Evolutionary conservation across 1,140 invertebrate species (phyloP), one percentile per base, ranked within the genome.

Genomic region (Oscheius sp.): DNA sequence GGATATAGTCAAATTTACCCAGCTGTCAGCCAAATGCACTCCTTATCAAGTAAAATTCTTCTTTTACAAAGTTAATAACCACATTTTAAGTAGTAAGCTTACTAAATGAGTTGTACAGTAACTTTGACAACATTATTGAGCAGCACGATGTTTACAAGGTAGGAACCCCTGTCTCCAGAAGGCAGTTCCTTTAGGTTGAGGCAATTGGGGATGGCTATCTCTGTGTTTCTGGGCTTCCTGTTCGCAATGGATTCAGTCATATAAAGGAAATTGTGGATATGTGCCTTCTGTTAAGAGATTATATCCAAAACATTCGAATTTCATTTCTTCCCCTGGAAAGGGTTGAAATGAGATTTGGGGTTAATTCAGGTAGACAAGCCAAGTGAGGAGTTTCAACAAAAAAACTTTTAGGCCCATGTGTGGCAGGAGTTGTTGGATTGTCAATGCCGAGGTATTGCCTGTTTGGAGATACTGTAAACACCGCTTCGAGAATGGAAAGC

Each of bases 401-500:
- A 68, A 2, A 29, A 15, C 13, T 45, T 77, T 52, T 46, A 85
- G 84, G 82, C 15, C 75, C 82, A 10, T 81, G 82, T 3, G 84
- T 84, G 71, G 80, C 83, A 42, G 84, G 84, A 10, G 84, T 85
- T 42, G 85, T 86, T 13, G 85, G 85, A 20, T 59, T 84, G 3
- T 82, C 83, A 7, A 86, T 86, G 84, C 85, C 85, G 10, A 65
- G 85, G 13, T 86, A 86, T 70, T 86, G 85, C 77, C 62, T 86
- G 26, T 95, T 96, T 86, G 93, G 93, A 0, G 93, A 95, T 85
- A 94, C 93, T 0, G 93, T 95, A 10, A 95, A 95, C 84, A 95
- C 93, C 10, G 92, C 93, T 0, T 91, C 90, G 0, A 88, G 93
- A 77, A 94, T 95, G 92, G 93, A 96, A 86, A 85, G 82, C 23